These are phyloP conservation scores for Leptinotarsa texana DNA, from an alignment of 1,140 invertebrate genomes.

Conservation along the genomic window DNA sequence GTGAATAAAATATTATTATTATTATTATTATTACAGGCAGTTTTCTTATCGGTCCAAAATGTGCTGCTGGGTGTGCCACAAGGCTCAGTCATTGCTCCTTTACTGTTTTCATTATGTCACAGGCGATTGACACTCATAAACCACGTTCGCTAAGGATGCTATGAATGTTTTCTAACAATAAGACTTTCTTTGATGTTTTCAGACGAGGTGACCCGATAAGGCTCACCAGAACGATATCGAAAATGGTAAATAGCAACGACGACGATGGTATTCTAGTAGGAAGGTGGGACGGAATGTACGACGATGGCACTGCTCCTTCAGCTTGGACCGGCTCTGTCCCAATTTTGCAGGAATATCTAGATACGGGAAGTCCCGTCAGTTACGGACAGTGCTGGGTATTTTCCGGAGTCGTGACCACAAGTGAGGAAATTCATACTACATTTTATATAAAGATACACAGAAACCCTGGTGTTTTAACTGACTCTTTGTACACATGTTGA, in stretches of 20 bases:
- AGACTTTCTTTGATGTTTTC: slow-evolving; percentile 10
- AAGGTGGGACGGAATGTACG: slow-evolving; percentile 74
- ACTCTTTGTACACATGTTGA: too few relatives aligned
- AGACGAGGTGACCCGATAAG: slow-evolving; percentile 73
- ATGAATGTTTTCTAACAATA: background rate
- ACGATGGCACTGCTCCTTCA: slow-evolving; percentile 68
- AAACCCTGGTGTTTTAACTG: too few relatives aligned
- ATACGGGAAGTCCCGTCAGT: slow-evolving; percentile 64
- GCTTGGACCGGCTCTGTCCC: slow-evolving; percentile 69
- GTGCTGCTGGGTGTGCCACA: too few relatives aligned
- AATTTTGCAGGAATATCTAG: slow-evolving; percentile 66
- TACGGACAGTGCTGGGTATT: slow-evolving; percentile 84
- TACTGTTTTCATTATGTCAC: too few relatives aligned
- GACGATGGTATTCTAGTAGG: slow-evolving; percentile 71
- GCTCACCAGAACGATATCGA: slow-evolving; percentile 71
- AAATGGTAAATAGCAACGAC: slow-evolving; percentile 74
- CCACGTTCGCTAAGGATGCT: too few relatives aligned
- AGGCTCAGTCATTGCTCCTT: too few relatives aligned
- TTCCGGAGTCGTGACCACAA: slow-evolving; percentile 69
- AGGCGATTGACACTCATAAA: too few relatives aligned
- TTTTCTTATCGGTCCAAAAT: too few relatives aligned
- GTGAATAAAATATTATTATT: too few relatives aligned
- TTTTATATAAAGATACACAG: too few relatives aligned
- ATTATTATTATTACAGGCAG: too few relatives aligned
- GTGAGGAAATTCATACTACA: slow-evolving; percentile 53